Evolutionary conservation across 2,797 vertebrate species (phyloP).

Genomic region (Acipenser transmontanus): DNA sequence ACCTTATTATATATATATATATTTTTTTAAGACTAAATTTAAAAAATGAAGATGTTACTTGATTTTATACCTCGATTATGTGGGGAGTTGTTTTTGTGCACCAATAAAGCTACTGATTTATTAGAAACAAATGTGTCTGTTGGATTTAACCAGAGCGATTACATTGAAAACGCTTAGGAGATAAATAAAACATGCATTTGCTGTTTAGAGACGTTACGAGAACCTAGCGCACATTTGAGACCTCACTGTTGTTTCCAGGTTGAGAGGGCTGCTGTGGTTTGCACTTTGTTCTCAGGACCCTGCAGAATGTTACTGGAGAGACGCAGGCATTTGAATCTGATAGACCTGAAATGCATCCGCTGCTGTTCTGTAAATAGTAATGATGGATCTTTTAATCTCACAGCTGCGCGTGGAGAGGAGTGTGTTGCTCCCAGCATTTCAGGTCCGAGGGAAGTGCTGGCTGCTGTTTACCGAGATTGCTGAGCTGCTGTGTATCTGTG

Average conservation of each 20-base stretch:
- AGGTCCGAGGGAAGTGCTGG: too few species aligned
- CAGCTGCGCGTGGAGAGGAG: too few species aligned
- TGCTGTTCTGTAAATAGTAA: too few species aligned
- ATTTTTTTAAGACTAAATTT: conserved; percentile 22
- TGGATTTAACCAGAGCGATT: background rate
- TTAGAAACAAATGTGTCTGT: background rate
- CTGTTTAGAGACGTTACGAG: background rate
- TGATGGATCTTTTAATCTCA: too few species aligned
- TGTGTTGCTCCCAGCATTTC: too few species aligned
- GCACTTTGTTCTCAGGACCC: background rate
- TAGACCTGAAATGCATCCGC: too few species aligned
- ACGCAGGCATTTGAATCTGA: too few species aligned
- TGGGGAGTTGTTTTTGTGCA: conserved; percentile 43
- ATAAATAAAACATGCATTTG: background rate
- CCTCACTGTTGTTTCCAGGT: too few species aligned
- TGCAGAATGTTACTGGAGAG: background rate
- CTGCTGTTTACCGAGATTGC: too few species aligned
- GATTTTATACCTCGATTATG: conserved; percentile 42
- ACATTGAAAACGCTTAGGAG: background rate
- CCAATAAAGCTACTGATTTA: conserved; percentile 50
- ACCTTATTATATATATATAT: conserved; percentile 5
- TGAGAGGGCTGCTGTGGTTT: too few species aligned
- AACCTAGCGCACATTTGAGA: too few species aligned
- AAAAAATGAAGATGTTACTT: conserved; percentile 13
- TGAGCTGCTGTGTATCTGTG: too few species aligned